Percentiles rank a stretch among this genome's conserved stretches.
Conservation (phyloP, 2,113 vertebrate species). For the Anser brachyrhynchus region DNA sequence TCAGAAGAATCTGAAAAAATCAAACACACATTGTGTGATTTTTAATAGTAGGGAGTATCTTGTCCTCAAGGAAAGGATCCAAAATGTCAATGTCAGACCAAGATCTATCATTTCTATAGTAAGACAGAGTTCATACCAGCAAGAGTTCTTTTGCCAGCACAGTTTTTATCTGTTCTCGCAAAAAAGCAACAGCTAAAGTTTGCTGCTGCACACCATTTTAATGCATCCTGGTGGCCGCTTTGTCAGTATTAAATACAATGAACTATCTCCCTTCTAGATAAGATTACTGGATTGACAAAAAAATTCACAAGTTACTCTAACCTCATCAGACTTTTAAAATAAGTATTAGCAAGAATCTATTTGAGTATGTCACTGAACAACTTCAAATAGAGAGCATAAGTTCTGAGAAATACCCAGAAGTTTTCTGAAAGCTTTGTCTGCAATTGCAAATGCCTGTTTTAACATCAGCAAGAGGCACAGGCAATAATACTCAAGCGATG, state of each 20-base stretch:
- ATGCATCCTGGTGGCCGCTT: not conserved
- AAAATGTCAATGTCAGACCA: not conserved
- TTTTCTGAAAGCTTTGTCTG: not conserved
- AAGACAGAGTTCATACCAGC: not conserved
- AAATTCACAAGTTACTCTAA: not conserved
- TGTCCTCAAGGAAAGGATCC: not conserved
- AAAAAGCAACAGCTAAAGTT: not conserved
- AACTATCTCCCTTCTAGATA: not conserved
- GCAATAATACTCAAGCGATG: not conserved
- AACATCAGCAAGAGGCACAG: not conserved
- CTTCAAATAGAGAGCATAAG: not conserved
- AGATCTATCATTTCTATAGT: not conserved
- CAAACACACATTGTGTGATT: not conserved
- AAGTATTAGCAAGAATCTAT: not conserved
- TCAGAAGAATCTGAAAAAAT: not conserved
- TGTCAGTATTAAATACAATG: not conserved
- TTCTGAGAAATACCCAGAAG: not conserved
- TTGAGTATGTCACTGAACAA: not conserved
- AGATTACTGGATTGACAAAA: not conserved
- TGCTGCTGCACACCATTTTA: not conserved
- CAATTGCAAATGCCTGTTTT: not conserved
- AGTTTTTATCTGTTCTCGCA: not conserved
- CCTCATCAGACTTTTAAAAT: not conserved
- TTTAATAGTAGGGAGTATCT: not conserved
- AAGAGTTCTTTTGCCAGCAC: not conserved